A percentile compares a stretch with the other conserved stretches of the same genome.
Conservation (phyloP, 2,797 vertebrate genomes). For the Crocodylus rhombifer region DNA sequence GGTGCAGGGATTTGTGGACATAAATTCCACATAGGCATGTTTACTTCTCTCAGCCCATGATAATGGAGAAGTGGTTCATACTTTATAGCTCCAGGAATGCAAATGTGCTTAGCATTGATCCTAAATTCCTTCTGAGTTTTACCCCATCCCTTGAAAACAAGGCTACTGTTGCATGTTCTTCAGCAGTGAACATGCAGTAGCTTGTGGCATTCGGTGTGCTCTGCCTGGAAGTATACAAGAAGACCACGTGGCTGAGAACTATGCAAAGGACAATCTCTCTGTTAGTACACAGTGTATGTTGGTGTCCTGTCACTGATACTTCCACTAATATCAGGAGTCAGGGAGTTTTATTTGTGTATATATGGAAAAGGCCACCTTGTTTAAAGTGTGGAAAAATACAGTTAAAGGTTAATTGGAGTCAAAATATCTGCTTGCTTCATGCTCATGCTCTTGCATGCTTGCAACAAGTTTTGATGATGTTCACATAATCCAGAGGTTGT, state of each 20-base stretch:
- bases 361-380: neutral
- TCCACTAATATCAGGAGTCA: neutral
- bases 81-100: neutral
- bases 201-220: neutral
- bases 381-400: neutral
- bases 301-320: no score
- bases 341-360: neutral
- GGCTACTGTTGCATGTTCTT: neutral
- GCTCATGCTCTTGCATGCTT: rapidly evolving
- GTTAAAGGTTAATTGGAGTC: neutral
- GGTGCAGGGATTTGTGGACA: neutral
- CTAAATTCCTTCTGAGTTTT: neutral
- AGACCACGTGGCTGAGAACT: neutral
- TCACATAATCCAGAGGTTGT: neutral
- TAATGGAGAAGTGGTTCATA: neutral
- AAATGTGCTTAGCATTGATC: neutral
- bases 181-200: neutral
- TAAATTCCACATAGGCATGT: neutral
- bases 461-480: rapidly evolving
- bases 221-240: neutral
- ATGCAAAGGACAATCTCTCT: neutral
- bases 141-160: neutral
- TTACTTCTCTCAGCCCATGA: neutral
- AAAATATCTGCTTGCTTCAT: neutral
- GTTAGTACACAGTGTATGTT: neutral